Conservation (phyloP, 2,113 vertebrate species). For the Otolemur garnettii region DNA sequence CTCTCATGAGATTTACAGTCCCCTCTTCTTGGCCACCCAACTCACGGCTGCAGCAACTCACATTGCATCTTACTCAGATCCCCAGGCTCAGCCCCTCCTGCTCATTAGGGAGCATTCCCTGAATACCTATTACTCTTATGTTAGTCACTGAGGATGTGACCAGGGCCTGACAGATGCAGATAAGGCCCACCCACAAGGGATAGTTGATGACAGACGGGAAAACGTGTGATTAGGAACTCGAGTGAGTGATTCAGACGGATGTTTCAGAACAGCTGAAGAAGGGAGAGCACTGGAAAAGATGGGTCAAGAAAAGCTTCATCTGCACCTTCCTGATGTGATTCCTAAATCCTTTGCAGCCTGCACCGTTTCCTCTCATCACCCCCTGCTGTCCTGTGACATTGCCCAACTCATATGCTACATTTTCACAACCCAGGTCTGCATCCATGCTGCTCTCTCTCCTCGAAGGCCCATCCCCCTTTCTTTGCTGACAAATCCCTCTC, state of each 20-base stretch:
- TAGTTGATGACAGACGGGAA: too few species aligned
- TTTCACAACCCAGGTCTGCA: background rate
- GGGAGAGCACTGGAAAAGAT: fast-evolving
- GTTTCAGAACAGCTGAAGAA: background rate
- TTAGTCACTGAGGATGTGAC: background rate
- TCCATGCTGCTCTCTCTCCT: fast-evolving
- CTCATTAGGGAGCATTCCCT: background rate
- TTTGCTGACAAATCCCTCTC: background rate
- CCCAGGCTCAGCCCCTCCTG: fast-evolving
- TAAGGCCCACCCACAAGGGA: background rate
- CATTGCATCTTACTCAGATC: fast-evolving
- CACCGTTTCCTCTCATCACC: fast-evolving
- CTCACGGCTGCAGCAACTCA: background rate
- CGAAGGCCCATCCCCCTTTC: background rate
- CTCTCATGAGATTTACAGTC: background rate
- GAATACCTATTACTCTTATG: fast-evolving
- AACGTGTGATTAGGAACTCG: background rate
- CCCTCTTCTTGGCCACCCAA: background rate
- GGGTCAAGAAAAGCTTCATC: background rate
- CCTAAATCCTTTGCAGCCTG: too few species aligned
- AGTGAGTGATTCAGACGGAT: background rate
- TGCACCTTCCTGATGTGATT: fast-evolving
- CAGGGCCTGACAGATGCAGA: background rate
- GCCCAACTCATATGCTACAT: fast-evolving
- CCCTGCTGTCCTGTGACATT: fast-evolving